These are phyloP conservation scores for Mandrillus leucophaeus DNA, from an alignment of 2,113 vertebrate genomes.

Conservation along the genomic window DNA sequence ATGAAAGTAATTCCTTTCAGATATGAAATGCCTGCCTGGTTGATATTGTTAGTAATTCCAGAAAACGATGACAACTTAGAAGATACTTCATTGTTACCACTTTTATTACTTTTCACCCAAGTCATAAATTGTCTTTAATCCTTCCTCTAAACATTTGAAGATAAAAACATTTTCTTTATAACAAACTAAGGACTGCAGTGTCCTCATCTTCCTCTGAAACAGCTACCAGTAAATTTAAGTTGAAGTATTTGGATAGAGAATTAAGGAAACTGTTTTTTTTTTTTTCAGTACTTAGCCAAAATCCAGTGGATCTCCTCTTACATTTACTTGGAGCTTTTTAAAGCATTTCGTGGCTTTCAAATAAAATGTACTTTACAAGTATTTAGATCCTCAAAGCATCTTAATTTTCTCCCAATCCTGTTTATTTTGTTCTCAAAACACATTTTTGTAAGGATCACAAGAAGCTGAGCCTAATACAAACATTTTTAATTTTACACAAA, in stretches of 20 bases:
- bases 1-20: background rate
- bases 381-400: constrained; percentile 11
- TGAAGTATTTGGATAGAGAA: constrained; percentile 71
- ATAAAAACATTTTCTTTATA: constrained; percentile 68
- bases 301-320: constrained; percentile 56
- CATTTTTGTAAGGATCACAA: constrained; percentile 44
- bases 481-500: constrained; percentile 30
- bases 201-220: constrained; percentile 43
- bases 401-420: background rate
- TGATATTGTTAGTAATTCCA: constrained; percentile 45
- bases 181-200: constrained; percentile 41
- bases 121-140: constrained; percentile 73
- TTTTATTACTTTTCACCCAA: constrained; percentile 47
- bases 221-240: constrained; percentile 65
- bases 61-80: constrained; percentile 49
- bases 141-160: constrained; percentile 66
- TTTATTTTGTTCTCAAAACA: constrained; percentile 42
- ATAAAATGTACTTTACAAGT: constrained; percentile 2
- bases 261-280: constrained; percentile 31
- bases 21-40: background rate
- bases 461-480: background rate
- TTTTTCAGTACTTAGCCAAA: constrained; percentile 44
- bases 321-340: constrained; percentile 41
- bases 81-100: constrained; percentile 53
- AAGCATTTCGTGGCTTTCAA: constrained; percentile 17